These are phyloP conservation scores for Nemotelus nigrinus DNA, from an alignment of 2,888 invertebrate genomes.

Conservation along the genomic window DNA sequence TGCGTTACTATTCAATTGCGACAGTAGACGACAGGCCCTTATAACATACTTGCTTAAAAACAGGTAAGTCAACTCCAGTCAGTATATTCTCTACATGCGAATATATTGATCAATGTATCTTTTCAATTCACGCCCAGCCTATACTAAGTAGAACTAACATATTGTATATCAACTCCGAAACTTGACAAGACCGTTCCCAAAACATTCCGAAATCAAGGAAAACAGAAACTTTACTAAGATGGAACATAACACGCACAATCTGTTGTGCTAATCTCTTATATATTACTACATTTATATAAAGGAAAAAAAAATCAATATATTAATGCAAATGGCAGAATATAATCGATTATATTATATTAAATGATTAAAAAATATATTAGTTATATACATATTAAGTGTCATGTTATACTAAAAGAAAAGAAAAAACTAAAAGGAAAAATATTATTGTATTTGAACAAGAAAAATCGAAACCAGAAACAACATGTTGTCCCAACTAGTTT, in stretches of 20 bases:
- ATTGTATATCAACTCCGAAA: too few species aligned
- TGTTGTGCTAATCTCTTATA: conserved; percentile 37
- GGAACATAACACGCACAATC: conserved; percentile 40
- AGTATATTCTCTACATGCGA: too few species aligned
- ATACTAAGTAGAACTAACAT: too few species aligned
- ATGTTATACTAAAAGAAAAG: conserved; percentile 37
- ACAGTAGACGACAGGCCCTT: too few species aligned
- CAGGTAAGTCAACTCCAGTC: too few species aligned
- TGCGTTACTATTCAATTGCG: too few species aligned
- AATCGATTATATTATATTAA: conserved; percentile 42
- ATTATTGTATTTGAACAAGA: neutral
- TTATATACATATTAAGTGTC: conserved; percentile 41
- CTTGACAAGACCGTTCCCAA: too few species aligned
- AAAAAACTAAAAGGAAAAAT: neutral
- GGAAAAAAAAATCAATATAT: conserved; percentile 48
- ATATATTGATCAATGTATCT: too few species aligned
- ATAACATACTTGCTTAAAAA: too few species aligned
- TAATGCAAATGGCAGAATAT: conserved; percentile 42
- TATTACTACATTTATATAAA: conserved; percentile 48
- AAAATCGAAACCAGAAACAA: conserved; percentile 19
- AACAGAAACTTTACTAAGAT: conserved; percentile 35
- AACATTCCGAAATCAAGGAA: neutral
- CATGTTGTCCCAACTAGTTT: conserved; percentile 22
- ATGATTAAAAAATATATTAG: conserved; percentile 41
- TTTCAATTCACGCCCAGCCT: too few species aligned